Conservation (phyloP, 2,113 vertebrate species). For the Oplegnathus fasciatus region DNA sequence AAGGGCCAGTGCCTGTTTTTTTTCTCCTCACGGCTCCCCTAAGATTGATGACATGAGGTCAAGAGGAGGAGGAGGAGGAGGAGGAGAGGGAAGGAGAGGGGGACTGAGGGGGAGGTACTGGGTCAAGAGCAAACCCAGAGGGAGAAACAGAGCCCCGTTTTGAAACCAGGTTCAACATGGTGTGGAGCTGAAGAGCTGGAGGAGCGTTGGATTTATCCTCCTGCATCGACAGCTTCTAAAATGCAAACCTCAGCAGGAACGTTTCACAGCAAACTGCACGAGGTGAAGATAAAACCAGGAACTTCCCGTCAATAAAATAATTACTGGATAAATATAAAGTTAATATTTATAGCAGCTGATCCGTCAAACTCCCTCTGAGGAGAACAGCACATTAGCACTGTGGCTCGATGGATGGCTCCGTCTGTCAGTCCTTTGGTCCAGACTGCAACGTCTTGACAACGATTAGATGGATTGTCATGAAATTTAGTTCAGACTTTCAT, state of each 20-base stretch:
- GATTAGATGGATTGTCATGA: no score
- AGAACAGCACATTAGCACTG: no score
- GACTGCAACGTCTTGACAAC: no score
- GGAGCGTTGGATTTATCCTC: not conserved
- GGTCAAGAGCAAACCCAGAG: not conserved
- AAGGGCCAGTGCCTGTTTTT: slow-evolving; percentile 42
- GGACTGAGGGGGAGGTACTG: not conserved
- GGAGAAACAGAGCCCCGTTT: not conserved
- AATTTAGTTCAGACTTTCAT: no score
- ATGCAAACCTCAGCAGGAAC: not conserved
- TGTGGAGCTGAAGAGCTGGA: not conserved
- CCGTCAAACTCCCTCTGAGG: no score
- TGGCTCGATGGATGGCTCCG: no score
- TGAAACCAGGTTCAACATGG: not conserved
- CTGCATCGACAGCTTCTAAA: not conserved
- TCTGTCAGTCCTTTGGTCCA: no score
- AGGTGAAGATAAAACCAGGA: not conserved
- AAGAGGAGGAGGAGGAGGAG: slow-evolving; percentile 13
- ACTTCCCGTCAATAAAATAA: no score
- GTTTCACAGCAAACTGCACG: not conserved
- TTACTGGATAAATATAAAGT: no score
- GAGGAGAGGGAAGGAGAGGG: no score
- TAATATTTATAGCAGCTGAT: no score
- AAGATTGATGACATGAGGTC: slow-evolving; percentile 58
- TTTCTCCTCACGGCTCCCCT: not conserved